phyloP scores from a whole-genome alignment of 2,113 vertebrate species.

The Callospermophilus lateralis region DNA sequence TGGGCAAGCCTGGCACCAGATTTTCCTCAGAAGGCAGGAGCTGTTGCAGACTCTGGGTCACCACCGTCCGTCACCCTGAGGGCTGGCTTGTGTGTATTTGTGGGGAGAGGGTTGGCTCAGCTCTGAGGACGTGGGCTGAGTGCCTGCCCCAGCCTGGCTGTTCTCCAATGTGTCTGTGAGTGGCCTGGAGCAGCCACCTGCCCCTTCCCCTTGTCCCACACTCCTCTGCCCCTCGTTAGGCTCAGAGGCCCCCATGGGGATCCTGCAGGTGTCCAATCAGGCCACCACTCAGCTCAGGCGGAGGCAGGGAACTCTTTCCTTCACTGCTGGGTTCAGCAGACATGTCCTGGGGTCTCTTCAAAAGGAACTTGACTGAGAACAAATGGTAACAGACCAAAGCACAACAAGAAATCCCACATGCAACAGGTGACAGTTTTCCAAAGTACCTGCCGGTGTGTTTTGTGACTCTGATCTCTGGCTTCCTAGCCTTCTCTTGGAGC shows the following conservation, averaged over 20 bases:
- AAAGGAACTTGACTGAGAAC: not conserved
- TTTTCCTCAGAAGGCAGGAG: not conserved
- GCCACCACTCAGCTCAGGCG: not conserved
- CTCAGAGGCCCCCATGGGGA: not conserved
- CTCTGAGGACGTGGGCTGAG: not conserved
- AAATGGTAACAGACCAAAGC: not conserved
- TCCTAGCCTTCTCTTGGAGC: not conserved
- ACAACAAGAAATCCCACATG: not conserved
- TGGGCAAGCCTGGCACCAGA: not conserved
- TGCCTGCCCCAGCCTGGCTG: not conserved
- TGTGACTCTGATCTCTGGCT: not conserved
- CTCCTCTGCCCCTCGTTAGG: not conserved
- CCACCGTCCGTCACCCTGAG: not conserved
- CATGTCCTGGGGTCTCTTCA: not conserved
- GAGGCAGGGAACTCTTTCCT: not conserved
- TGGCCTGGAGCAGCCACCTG: not conserved
- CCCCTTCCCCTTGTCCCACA: too few relatives aligned
- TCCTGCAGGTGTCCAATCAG: not conserved
- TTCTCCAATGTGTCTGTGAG: not conserved
- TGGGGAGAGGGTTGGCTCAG: not conserved
- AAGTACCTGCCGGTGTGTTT: not conserved
- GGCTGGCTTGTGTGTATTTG: not conserved
- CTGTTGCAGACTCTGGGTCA: not conserved
- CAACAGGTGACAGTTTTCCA: not conserved
- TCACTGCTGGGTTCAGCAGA: not conserved